Evolutionary conservation across 2,888 invertebrate species (phyloP), one percentile per base, ranked within the genome.

Genomic region (Ditula angustiorana): DNA sequence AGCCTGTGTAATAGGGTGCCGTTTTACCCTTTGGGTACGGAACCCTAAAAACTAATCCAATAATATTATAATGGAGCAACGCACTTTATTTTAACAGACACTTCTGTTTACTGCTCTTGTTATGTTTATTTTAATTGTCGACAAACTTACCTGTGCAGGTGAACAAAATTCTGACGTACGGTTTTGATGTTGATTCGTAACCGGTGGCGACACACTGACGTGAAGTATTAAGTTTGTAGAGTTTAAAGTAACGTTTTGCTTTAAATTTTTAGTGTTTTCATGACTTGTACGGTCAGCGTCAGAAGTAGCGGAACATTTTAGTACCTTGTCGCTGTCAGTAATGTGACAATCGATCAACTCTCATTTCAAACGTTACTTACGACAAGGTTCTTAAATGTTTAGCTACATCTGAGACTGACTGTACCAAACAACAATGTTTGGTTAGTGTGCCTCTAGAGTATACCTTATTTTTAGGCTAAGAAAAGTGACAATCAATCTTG

Each of bases 21-120:
- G n/a, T n/a, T n/a, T n/a, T n/a, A n/a, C n/a, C n/a, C n/a, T n/a
- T n/a, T n/a, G n/a, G n/a, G n/a, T n/a, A n/a, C n/a, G n/a, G 41
- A 19, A 19, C 33, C n/a, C 13, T 1, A 41, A 41, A 19, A 41
- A 41, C 8, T 19, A 10, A 10, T 41, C 13, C 44, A 44, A 23
- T 26, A 24, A 47, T 47, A 35, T 35, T n/a, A 11, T 56, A 49
- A 62, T 62, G 28, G 56, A 41, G 23, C 8, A n/a, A 56, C 24
- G 56, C 62, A 56, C 62, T 62, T 62, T 11, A 30, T 16, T 50
- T 50, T 50, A 30, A 50, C n/a, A 19, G 19, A 11, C 50, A 11
- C 28, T 50, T 50, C 2, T 0, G 7, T 50, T 56, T 62, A 62
- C 28, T 28, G 11, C 37, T 49, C 16, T 11, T 37, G 56, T 56